Base-by-base conservation (phyloP, 2,888 invertebrate species). In the Salpingus planirostris region DNA sequence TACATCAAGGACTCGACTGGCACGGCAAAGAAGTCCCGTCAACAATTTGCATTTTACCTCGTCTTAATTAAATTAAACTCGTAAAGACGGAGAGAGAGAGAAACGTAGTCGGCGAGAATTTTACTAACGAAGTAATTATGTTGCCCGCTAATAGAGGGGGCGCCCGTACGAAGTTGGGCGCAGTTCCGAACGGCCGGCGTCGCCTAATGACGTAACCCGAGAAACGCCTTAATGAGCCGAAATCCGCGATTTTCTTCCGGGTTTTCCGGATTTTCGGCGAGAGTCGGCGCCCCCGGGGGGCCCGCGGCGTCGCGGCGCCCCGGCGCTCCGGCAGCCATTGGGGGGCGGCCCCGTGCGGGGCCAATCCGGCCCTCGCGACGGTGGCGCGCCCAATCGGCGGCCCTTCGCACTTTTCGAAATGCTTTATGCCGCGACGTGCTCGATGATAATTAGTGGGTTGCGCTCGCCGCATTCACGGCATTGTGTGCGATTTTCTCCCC, bases 141-240 rank as follows among this genome's bases (percentile, higher is more conserved):
- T 56, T 49, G 54, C 57, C n/a, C 59, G 58, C 59, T 60, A 60
- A 60, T 60, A 58, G 59, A 57, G 53, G 50, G 48, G 44, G 36
- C 38, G n/a, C n/a, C n/a, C n/a, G n/a, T 41, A 49, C 43, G 48
- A 52, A 55, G 54, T 55, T 55, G 54, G 51, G 54, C 50, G 55
- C 58, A 56, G 58, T 59, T 58, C 56, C 55, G 50, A 56, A 56
- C 57, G 47, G 57, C 55, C 56, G 51, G 58, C 57, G 57, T 62
- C 78, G 79, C 43, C 76, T 78, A 67, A 78, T 76, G 38, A 81
- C 73, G 62, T 87, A 87, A 43, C 80, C 78, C 40, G 81, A 78
- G 89, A 80, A 37, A 44, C 43, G 87, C 80, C 68, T 52, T 57
- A 54, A 57, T 54, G 56, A 56, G 55, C 52, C 50, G 23, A 34